A percentile compares a stretch with the other conserved stretches of the same genome.
Conservation (phyloP, 1,140 invertebrate species). For the Apis mellifera region Amel_HAv3.1 CM009932.2:5522001-5522500, state of each 20-base stretch:
- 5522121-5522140: conserved; percentile 46
- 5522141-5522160: neutral
- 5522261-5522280: neutral
- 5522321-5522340: too few species aligned
- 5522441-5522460: neutral
- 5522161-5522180: neutral
- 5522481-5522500: neutral
- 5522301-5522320: too few species aligned
- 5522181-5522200: neutral
- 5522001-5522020: conserved; percentile 51
- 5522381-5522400: neutral
- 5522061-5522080: conserved; percentile 44
- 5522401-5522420: neutral
- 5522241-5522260: conserved; percentile 10
- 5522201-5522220: neutral
- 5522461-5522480: neutral
- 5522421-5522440: neutral
- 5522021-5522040: conserved; percentile 47
- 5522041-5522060: conserved; percentile 29
- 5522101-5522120: conserved; percentile 56
- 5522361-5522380: too few species aligned
- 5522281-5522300: too few species aligned
- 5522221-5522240: neutral
- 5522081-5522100: conserved; percentile 58
- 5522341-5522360: too few species aligned